Conservation (phyloP, 2,888 invertebrate species). For the Chouioia cunea region DNA sequence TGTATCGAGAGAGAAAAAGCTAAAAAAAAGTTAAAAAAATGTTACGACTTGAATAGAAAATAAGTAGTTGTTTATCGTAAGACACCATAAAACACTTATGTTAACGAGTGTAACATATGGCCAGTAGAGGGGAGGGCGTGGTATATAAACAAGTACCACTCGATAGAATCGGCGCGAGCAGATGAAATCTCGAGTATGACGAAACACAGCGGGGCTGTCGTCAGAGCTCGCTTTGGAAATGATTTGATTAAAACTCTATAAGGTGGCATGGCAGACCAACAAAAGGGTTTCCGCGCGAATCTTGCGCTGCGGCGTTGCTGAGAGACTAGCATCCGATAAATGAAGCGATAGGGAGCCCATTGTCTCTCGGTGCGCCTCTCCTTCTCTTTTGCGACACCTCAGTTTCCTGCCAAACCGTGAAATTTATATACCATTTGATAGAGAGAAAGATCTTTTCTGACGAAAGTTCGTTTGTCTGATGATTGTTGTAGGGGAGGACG, state of each 20-base stretch:
- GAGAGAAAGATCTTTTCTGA: neutral
- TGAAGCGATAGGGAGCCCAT: conserved; percentile 65
- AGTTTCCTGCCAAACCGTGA: too few relatives aligned
- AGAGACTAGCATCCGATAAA: conserved; percentile 62
- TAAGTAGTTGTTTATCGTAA: conserved; percentile 29
- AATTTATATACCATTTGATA: neutral
- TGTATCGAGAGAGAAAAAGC: neutral
- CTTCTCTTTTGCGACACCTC: neutral
- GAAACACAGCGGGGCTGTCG: neutral
- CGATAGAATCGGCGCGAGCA: neutral
- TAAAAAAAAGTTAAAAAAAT: neutral
- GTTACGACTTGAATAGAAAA: conserved; percentile 33
- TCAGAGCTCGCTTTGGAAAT: conserved; percentile 53
- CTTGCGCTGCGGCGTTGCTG: conserved; percentile 52
- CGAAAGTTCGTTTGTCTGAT: conserved; percentile 14
- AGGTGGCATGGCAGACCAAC: conserved; percentile 55
- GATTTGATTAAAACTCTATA: conserved; percentile 66
- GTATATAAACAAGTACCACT: neutral
- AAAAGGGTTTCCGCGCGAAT: conserved; percentile 54
- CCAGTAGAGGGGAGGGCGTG: neutral
- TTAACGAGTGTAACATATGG: conserved; percentile 32
- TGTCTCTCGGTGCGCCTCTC: conserved; percentile 50
- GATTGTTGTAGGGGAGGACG: conserved; percentile 72
- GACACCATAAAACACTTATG: conserved; percentile 48
- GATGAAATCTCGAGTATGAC: neutral